Evolutionary conservation across 2,888 invertebrate species (phyloP).

Genomic region (Spodoptera littoralis): DNA sequence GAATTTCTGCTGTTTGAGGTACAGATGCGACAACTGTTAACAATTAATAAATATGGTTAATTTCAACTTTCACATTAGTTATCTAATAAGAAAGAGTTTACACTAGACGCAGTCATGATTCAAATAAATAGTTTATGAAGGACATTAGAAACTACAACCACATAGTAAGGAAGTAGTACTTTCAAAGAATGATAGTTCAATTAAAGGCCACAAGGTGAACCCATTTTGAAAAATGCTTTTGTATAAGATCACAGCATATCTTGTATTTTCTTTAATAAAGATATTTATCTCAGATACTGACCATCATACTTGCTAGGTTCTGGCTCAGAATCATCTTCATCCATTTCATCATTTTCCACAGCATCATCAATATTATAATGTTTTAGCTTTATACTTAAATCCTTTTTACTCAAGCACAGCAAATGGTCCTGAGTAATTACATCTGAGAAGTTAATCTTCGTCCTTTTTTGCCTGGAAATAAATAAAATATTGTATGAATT

Average conservation of each 20-base stretch:
- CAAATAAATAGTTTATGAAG: too few species aligned
- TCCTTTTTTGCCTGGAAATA: slow-evolving; percentile 76
- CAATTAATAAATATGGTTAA: slow-evolving; percentile 26
- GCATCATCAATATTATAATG: slow-evolving; percentile 69
- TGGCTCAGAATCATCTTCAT: slow-evolving; percentile 59
- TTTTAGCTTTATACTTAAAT: slow-evolving; percentile 78
- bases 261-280: too few species aligned
- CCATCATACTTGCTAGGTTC: slow-evolving; percentile 84
- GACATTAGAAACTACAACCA: too few species aligned
- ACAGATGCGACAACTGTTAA: slow-evolving; percentile 78
- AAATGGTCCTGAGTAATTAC: slow-evolving; percentile 79
- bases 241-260: too few species aligned
- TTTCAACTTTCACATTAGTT: background rate
- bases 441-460: slow-evolving; percentile 77
- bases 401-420: slow-evolving; percentile 73
- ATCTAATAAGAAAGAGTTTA: background rate
- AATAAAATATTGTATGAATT: background rate
- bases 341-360: slow-evolving; percentile 64
- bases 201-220: too few species aligned
- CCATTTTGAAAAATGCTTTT: too few species aligned
- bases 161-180: too few species aligned
- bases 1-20: slow-evolving; percentile 78
- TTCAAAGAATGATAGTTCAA: too few species aligned
- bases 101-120: too few species aligned
- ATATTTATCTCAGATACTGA: slow-evolving; percentile 50